Conservation (phyloP, 2,888 invertebrate species). For the Erebia palarica region DNA sequence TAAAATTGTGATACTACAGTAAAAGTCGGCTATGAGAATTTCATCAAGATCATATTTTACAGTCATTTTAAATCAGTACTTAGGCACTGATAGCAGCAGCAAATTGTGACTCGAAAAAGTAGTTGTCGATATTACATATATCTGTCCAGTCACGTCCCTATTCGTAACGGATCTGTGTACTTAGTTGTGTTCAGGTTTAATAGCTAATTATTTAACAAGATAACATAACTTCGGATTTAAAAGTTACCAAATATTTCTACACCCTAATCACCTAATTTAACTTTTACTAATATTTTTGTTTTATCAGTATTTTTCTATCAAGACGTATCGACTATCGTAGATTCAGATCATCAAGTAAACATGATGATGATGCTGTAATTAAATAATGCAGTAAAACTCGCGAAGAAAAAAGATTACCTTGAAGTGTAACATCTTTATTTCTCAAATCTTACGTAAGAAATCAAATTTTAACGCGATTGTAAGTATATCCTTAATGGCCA, state of each 20-base stretch:
- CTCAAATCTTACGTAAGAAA: conserved; percentile 15
- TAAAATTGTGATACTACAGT: too few species aligned
- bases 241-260: conserved; percentile 2
- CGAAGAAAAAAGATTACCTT: not conserved
- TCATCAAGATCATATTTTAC: not conserved
- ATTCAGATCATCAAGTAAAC: too few species aligned
- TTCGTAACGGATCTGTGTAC: conserved; percentile 1
- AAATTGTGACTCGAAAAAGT: not conserved
- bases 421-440: conserved; percentile 2
- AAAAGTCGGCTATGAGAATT: not conserved
- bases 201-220: conserved; percentile 24
- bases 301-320: not conserved
- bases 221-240: conserved; percentile 17
- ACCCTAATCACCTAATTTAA: conserved; percentile 1
- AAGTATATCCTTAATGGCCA: conserved; percentile 13
- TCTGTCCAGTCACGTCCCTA: not conserved
- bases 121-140: conserved; percentile 2
- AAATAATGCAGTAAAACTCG: not conserved
- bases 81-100: too few species aligned
- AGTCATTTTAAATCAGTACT: too few species aligned
- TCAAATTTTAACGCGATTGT: conserved; percentile 18
- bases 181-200: conserved; percentile 16
- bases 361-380: not conserved
- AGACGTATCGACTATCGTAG: too few species aligned
- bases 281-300: conserved; percentile 1